Evolutionary conservation across 2,888 invertebrate species (phyloP), one percentile per base, ranked within the genome.

Genomic region (Coleophora flavipennella): DNA sequence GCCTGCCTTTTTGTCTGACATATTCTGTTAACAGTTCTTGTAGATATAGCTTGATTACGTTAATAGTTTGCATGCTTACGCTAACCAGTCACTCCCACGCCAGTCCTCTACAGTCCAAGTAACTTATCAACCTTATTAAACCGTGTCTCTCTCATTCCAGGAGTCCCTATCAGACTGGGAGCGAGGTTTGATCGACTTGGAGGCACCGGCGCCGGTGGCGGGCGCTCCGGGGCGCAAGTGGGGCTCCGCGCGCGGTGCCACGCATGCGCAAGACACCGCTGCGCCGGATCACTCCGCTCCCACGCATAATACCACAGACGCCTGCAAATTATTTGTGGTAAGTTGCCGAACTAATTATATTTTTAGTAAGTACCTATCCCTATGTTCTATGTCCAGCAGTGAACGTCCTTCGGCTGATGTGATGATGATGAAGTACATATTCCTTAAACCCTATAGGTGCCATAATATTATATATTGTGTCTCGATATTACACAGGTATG

Each of bases 151-250:
- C 31, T 42, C 25, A 38, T 69, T 69, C 10, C 65, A 83, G 83
- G 83, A 83, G 51, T 79, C 80, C 4, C 38, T 80, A 36, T 48
- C 70, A 14, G 79, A 80, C 34, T 80, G 79, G 79, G 80, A 80
- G 42, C 63, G 79, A 0, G 68, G 71, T 1, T 44, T 61, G 35
- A 55, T 54, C 11, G 72, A 71, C 31, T 50, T 65, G 37, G 56
- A 62, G 29, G 59, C 68, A 1, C 60, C 69, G 1, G 61, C 60
- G 39, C 56, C 57, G 36, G 49, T 51, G 2, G 59, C 61, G 3
- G 66, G 62, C 0, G 60, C 58, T 6, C 51, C 62, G 7, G 66
- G 60, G 11, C 72, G 77, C 49, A 84, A 84, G 47, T 84, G 83
- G 83, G 73, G 78, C 51, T 11, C n/a, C 1, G 67, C 68, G 12